Conservation (phyloP, 2,888 invertebrate species). For the Rhogogaster chlorosoma region DNA sequence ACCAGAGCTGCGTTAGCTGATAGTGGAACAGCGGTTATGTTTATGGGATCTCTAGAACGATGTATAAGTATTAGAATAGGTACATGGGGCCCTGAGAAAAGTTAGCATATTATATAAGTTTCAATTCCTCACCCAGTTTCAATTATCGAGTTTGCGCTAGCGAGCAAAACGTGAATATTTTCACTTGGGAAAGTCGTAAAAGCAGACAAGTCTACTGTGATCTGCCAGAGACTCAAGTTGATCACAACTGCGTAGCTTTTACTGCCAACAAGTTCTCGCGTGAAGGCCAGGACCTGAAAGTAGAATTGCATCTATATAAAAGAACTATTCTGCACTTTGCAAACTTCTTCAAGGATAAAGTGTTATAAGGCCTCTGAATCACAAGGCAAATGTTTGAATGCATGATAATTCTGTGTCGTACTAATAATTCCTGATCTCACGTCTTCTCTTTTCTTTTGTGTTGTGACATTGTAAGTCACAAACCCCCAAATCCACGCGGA, state of each 20-base stretch:
- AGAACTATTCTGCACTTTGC: not conserved
- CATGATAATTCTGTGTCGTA: no score
- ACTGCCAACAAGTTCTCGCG: conserved; percentile 1
- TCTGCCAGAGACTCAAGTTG: not conserved
- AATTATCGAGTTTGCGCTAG: conserved; percentile 9
- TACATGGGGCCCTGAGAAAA: not conserved
- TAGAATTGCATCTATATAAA: not conserved
- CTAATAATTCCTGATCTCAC: no score
- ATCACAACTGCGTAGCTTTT: conserved; percentile 8
- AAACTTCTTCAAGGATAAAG: not conserved
- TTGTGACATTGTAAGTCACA: no score
- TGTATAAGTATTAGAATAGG: not conserved
- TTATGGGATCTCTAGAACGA: conserved; percentile 1
- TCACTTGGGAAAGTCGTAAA: not conserved
- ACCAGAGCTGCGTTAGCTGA: conserved; percentile 41
- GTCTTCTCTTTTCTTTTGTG: no score
- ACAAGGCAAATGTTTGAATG: not conserved
- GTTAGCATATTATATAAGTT: not conserved
- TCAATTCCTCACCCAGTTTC: conserved; percentile 4
- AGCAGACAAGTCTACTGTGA: conserved; percentile 6
- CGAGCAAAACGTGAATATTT: conserved; percentile 3
- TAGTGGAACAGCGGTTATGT: conserved; percentile 9
- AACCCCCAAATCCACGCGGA: no score
- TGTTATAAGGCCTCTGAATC: not conserved
- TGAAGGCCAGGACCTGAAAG: conserved; percentile 30